A percentile compares a stretch with the other conserved stretches of the same genome.
These are phyloP conservation scores for Drosophila ambigua DNA, from an alignment of 1,140 invertebrate species.

Conservation along the genomic window DNA sequence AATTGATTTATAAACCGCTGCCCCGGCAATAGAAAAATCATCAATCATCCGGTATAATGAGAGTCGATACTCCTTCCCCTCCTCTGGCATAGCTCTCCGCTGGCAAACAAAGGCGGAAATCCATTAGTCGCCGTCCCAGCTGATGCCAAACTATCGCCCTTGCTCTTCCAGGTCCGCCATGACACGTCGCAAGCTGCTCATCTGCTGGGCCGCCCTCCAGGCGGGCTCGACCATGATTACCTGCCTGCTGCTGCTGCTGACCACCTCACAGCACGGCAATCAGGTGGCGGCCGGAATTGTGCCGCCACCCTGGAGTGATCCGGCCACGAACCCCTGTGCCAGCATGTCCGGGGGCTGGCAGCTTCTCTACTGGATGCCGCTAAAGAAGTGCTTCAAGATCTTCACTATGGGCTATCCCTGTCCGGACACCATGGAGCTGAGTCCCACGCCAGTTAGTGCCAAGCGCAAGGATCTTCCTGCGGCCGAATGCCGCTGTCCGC, in stretches of 20 bases:
- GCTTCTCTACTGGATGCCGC: slow-evolving; percentile 91
- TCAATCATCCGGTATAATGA: slow-evolving; percentile 73
- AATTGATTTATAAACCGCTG: slow-evolving; percentile 39
- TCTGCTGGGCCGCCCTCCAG: slow-evolving; percentile 70
- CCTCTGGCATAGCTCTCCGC: neutral
- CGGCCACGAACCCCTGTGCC: slow-evolving; percentile 91
- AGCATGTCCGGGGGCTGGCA: slow-evolving; percentile 91
- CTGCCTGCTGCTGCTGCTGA: slow-evolving; percentile 57
- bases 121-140: neutral
- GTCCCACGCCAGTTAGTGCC: slow-evolving; percentile 84
- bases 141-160: slow-evolving; percentile 12
- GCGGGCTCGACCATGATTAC: slow-evolving; percentile 60
- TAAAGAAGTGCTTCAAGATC: slow-evolving; percentile 93
- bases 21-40: slow-evolving; percentile 59
- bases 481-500: slow-evolving; percentile 91
- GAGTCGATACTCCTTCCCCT: neutral
- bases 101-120: slow-evolving; percentile 12
- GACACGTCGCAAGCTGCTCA: slow-evolving; percentile 70
- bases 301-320: slow-evolving; percentile 93
- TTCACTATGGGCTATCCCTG: slow-evolving; percentile 92
- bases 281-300: slow-evolving; percentile 86
- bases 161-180: slow-evolving; percentile 20
- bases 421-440: slow-evolving; percentile 92
- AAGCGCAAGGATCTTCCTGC: slow-evolving; percentile 79
- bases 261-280: slow-evolving; percentile 24